Conservation (phyloP, 2,888 invertebrate genomes). For the Octonoba sinensis region DNA sequence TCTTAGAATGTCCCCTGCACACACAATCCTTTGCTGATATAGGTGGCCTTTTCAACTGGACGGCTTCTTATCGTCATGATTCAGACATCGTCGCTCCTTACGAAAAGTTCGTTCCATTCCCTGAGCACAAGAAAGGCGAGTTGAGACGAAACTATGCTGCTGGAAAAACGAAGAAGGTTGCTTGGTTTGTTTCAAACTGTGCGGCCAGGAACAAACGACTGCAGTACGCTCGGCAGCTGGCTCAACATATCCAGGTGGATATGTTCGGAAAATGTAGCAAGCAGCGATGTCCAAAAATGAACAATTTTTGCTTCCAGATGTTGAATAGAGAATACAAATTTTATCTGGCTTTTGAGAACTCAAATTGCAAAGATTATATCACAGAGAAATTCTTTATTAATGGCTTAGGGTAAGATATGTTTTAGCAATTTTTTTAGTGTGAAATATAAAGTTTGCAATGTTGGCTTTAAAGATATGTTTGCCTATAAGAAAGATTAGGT, state of each 20-base stretch:
- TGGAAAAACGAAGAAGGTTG: slow-evolving; percentile 78
- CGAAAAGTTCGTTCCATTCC: slow-evolving; percentile 90
- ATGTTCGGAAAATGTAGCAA: slow-evolving; percentile 94
- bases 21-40: slow-evolving; percentile 84
- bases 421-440: slow-evolving; percentile 78
- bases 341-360: slow-evolving; percentile 96
- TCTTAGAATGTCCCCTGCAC: slow-evolving; percentile 95
- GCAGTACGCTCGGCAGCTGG: slow-evolving; percentile 86
- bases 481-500: no score
- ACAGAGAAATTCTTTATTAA: slow-evolving; percentile 98
- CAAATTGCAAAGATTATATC: slow-evolving; percentile 94
- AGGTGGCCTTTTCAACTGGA: slow-evolving; percentile 92
- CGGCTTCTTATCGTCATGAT: slow-evolving; percentile 93
- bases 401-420: slow-evolving; percentile 80
- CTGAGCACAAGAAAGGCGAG: neutral
- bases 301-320: slow-evolving; percentile 88
- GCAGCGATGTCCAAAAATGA: slow-evolving; percentile 81
- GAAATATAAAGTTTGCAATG: no score
- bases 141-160: slow-evolving; percentile 57
- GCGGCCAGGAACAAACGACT: slow-evolving; percentile 90
- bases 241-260: slow-evolving; percentile 88
- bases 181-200: slow-evolving; percentile 99
- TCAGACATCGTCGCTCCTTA: slow-evolving; percentile 97
- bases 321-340: slow-evolving; percentile 94
- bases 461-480: no score